Conservation (phyloP, 2,113 vertebrate genomes). For the Mirza zaza region DNA sequence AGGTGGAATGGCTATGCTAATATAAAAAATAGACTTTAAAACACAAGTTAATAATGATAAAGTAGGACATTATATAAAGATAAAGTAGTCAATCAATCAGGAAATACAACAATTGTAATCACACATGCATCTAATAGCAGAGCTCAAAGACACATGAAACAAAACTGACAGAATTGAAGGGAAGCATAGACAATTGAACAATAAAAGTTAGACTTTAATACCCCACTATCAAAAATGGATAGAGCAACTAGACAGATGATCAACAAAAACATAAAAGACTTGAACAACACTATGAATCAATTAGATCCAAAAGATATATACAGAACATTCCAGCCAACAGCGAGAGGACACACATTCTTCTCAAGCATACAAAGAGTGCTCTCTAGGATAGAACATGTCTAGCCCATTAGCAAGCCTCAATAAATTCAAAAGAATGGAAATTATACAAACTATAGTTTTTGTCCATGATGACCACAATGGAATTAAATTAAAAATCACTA, state of each 20-base stretch:
- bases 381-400: background rate
- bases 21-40: background rate
- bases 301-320: background rate
- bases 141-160: background rate
- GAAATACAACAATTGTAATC: background rate
- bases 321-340: background rate
- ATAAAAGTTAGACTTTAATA: background rate
- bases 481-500: background rate
- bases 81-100: background rate
- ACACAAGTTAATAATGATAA: background rate
- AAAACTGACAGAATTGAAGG: background rate
- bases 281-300: background rate
- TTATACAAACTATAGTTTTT: background rate
- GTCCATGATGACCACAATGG: background rate
- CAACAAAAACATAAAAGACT: background rate
- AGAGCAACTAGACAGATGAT: background rate
- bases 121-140: background rate
- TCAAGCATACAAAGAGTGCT: no score
- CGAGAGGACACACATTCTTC: background rate
- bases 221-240: background rate
- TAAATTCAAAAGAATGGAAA: background rate
- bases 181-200: background rate
- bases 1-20: background rate
- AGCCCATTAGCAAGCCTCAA: background rate
- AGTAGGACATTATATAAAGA: background rate